Evolutionary conservation across 2,113 vertebrate species (phyloP).

Genomic region (Grallaria varia): DNA sequence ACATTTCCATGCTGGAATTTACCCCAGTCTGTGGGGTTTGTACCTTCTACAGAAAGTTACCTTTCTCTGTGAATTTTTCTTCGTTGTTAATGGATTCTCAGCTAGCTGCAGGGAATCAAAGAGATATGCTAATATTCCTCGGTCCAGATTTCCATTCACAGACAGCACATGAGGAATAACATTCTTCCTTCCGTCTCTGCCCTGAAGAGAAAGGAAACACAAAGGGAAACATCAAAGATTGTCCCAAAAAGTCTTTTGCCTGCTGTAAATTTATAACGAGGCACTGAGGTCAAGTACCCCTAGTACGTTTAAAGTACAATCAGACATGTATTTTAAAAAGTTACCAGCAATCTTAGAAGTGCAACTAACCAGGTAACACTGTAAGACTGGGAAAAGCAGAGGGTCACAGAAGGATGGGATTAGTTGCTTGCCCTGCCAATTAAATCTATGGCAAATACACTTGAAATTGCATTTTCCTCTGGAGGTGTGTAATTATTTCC

Average conservation of each 20-base stretch:
- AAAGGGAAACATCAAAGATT: neutral
- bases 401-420: neutral
- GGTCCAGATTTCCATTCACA: conserved; percentile 83
- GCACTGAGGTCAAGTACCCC: neutral
- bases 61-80: conserved; percentile 81
- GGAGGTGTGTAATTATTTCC: neutral
- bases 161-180: conserved; percentile 85
- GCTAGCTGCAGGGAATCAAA: conserved; percentile 85
- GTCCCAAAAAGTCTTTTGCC: neutral
- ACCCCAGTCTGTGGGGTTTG: neutral
- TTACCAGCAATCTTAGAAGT: neutral
- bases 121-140: conserved; percentile 83
- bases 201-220: conserved; percentile 67
- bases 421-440: neutral
- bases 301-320: neutral
- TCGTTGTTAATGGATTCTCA: conserved; percentile 76
- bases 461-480: neutral
- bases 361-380: neutral
- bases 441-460: neutral
- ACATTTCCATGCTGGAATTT: neutral
- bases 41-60: conserved; percentile 60
- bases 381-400: neutral
- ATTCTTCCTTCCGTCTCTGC: conserved; percentile 81
- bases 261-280: neutral
- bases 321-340: neutral